A percentile compares a stretch with the other conserved stretches of the same genome.
phyloP scores from a whole-genome alignment of 2,888 invertebrate genomes.

The Scaptomyza reducta region DNA sequence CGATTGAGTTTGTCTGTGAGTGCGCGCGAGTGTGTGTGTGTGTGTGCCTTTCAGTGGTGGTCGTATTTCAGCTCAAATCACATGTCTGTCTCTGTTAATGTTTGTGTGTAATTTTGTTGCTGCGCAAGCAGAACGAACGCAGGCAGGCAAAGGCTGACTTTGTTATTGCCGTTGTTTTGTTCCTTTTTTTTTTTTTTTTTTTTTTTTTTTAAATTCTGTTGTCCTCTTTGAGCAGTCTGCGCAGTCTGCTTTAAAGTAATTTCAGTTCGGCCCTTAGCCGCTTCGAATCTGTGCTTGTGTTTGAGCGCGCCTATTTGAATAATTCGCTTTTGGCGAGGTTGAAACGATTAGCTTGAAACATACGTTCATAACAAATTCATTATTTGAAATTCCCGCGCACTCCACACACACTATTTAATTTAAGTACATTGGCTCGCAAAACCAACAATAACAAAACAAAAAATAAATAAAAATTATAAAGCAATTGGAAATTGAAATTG shows the following conservation, averaged over 20 bases:
- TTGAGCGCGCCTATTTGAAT: slow-evolving; percentile 50
- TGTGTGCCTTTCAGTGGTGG: slow-evolving; percentile 57
- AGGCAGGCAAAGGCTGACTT: slow-evolving; percentile 40
- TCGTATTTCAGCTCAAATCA: slow-evolving; percentile 73
- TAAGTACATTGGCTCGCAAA: slow-evolving; percentile 13
- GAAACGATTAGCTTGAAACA: background rate
- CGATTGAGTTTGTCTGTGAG: slow-evolving; percentile 16
- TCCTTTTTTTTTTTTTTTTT: slow-evolving; percentile 6
- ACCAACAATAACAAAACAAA: slow-evolving; percentile 37
- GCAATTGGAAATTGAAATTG: slow-evolving; percentile 30
- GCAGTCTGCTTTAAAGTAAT: slow-evolving; percentile 1
- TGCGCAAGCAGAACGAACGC: slow-evolving; percentile 62
- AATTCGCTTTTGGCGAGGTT: slow-evolving; percentile 3
- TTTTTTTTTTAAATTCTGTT: slow-evolving; percentile 16
- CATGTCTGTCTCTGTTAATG: slow-evolving; percentile 52
- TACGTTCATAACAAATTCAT: slow-evolving; percentile 25
- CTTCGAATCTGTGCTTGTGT: slow-evolving; percentile 17
- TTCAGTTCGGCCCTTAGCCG: slow-evolving; percentile 11
- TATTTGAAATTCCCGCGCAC: slow-evolving; percentile 50
- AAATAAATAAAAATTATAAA: slow-evolving; percentile 18
- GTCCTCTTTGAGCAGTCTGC: slow-evolving; percentile 28
- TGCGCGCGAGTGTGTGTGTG: slow-evolving; percentile 18
- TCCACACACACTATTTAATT: slow-evolving; percentile 35
- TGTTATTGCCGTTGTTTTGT: slow-evolving; percentile 47
- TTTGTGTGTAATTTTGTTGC: slow-evolving; percentile 61